These are phyloP conservation scores for Platygyra sinensis DNA, from an alignment of 64 coral and sea anemone genomes.

Conservation along the genomic window DNA sequence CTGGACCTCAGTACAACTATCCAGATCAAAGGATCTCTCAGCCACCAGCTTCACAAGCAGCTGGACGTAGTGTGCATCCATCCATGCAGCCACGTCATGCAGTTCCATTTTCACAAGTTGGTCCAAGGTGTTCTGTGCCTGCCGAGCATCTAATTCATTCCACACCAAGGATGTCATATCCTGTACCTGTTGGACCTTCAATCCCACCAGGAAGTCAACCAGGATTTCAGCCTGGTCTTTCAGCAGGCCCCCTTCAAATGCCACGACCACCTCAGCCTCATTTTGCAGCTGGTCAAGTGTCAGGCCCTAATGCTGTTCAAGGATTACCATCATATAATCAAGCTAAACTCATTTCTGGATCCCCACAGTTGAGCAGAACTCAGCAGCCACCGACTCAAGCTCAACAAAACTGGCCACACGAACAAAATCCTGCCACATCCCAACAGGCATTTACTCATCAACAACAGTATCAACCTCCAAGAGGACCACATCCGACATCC, in stretches of 20 bases:
- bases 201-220: neutral
- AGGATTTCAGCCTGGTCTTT: slow-evolving; percentile 10
- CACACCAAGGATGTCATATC: slow-evolving; percentile 81
- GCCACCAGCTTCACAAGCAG: neutral
- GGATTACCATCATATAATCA: slow-evolving; percentile 44
- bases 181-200: slow-evolving; percentile 42
- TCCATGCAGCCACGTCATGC: neutral
- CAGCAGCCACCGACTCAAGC: neutral
- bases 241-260: neutral
- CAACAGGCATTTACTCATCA: neutral
- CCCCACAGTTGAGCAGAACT: neutral
- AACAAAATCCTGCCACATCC: slow-evolving; percentile 5
- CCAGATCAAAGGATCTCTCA: slow-evolving; percentile 11
- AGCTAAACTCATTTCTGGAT: slow-evolving; percentile 18
- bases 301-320: neutral
- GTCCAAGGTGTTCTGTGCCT: slow-evolving; percentile 26
- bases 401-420: neutral
- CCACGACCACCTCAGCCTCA: slow-evolving; percentile 2
- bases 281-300: neutral
- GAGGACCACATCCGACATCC: slow-evolving; percentile 13
- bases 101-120: slow-evolving; percentile 27
- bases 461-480: slow-evolving; percentile 38
- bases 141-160: slow-evolving; percentile 63
- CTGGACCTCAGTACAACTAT: neutral
- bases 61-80: slow-evolving; percentile 7